Base-by-base conservation (phyloP, 2,797 vertebrate genomes). In the Myotis pilosus region DNA sequence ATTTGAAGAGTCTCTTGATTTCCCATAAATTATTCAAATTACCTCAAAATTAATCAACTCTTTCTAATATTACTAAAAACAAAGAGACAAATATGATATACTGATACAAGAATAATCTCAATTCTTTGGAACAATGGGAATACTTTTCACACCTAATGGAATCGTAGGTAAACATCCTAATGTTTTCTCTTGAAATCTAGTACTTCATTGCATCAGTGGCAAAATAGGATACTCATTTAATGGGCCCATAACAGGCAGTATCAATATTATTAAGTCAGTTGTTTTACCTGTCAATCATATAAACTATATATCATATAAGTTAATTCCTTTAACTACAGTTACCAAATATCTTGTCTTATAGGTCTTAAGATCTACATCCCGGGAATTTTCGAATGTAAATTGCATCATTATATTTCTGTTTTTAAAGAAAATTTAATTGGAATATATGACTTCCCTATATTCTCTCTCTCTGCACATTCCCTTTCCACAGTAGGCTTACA, bases 351-450 rank as follows among this genome's bases (percentile, higher is more conserved):
- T 92, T 9, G 44, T 88, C 16, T 41, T 81, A 15, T 28, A 47
- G 22, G 22, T 8, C 62, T 84, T 84, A 88, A 20, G 30, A 47
- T 79, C 60, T 92, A 49, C 5, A 92, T 36, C 75, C 4, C 33
- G 17, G 28, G 12, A 86, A 38, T 41, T 86, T 96, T 83, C 16
- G 10, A 71, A 23, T 62, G 74, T 92, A 64, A 92, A 90, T 82
- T 68, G 20, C 8, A 76, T 49, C 62, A 72, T 85, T 96, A 87
- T 6, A 76, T 88, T 87, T 92, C 47, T 68, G 3, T 90, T 90
- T 94, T 94, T 60, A 55, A 95, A 94, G 57, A 66, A 95, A 78
- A 47, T 41, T 51, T 83, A 80, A 47, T 87, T 71, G 9, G 72
- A 87, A 83, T 85, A 51, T 90, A 83, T 88, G 57, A 55, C 36